Percentiles rank a stretch among this genome's conserved stretches.
These are phyloP conservation scores for Alligator mississippiensis DNA, from an alignment of 2,113 vertebrate genomes.

Conservation along the genomic window DNA sequence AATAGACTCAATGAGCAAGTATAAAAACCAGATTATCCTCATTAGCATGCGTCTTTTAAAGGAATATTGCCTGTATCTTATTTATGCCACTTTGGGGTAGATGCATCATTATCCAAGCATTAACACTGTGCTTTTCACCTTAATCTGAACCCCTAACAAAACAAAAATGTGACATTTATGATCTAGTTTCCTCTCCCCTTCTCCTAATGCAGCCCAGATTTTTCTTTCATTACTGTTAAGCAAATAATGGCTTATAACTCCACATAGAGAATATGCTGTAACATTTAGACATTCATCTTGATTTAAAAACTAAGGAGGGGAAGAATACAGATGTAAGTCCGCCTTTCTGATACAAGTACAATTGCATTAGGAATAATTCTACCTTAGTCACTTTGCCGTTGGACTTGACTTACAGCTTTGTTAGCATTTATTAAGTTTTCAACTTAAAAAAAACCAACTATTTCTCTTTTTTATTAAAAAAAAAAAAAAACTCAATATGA, in stretches of 20 bases:
- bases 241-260: not conserved
- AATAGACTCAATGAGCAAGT: not conserved
- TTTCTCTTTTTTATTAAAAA: not conserved
- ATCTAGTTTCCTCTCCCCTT: not conserved
- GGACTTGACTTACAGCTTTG: not conserved
- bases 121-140: not conserved
- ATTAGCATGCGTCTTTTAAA: not conserved
- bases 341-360: not conserved
- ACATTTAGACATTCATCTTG: not conserved
- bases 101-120: not conserved
- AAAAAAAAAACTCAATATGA: not conserved
- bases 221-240: not conserved
- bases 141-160: not conserved
- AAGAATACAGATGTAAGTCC: not conserved
- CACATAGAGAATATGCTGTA: not conserved
- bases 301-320: not conserved
- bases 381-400: not conserved
- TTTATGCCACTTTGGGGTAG: not conserved
- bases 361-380: not conserved
- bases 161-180: not conserved
- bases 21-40: not conserved
- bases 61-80: not conserved
- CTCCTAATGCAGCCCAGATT: not conserved
- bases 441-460: not conserved
- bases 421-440: not conserved